Evolutionary conservation across 53 echinoderm and acorn worm genomes (phyloP).

Genomic region (Astropecten irregularis): DNA sequence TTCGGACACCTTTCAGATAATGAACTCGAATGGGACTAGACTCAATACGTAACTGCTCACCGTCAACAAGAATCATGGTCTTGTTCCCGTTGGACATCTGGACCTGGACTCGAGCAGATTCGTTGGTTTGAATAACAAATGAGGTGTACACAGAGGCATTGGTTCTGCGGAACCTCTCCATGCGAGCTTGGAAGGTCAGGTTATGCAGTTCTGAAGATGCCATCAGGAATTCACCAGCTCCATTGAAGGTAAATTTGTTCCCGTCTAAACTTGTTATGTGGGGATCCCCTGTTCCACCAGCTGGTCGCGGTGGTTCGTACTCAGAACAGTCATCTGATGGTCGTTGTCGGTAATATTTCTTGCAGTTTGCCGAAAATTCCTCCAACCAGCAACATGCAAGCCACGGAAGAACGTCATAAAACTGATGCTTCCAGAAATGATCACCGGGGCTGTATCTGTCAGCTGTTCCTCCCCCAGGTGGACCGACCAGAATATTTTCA

Average conservation of each 20-base stretch:
- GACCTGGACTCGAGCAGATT: too few species aligned
- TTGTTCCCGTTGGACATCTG: too few species aligned
- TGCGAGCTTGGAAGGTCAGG: too few species aligned
- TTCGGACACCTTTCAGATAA: slow-evolving; percentile 2
- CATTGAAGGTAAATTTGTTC: slow-evolving; percentile 60
- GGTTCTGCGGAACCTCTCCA: too few species aligned
- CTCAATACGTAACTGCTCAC: too few species aligned
- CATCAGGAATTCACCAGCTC: slow-evolving; percentile 66
- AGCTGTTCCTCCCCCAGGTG: slow-evolving; percentile 53
- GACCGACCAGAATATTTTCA: slow-evolving; percentile 51
- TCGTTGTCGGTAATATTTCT: slow-evolving; percentile 46
- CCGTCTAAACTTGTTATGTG: slow-evolving; percentile 67
- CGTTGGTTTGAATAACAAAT: too few species aligned
- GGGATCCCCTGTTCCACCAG: slow-evolving; percentile 63
- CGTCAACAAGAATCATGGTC: too few species aligned
- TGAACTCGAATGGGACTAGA: too few species aligned
- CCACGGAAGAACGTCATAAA: slow-evolving; percentile 57
- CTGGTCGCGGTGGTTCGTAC: slow-evolving; percentile 56
- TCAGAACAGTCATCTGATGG: slow-evolving; percentile 66
- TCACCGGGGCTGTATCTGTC: slow-evolving; percentile 36
- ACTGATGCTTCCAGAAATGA: neutral
- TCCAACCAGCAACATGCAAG: slow-evolving; percentile 54
- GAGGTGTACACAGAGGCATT: too few species aligned
- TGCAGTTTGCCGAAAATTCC: slow-evolving; percentile 33
- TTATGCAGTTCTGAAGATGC: too few species aligned